Evolutionary conservation across 2,797 vertebrate genomes (phyloP).

Genomic region (Fistularia commersonii): DNA sequence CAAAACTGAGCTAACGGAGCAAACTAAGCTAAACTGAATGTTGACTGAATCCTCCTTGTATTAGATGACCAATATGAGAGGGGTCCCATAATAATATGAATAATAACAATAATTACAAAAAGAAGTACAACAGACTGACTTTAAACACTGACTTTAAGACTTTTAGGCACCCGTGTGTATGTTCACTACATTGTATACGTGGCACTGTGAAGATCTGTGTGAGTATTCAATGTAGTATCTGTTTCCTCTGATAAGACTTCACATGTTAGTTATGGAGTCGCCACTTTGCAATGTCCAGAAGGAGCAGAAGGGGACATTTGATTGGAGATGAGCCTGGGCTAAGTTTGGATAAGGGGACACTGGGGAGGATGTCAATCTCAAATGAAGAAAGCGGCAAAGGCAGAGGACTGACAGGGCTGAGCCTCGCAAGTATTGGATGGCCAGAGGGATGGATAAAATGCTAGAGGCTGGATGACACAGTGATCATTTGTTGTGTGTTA

Average conservation of each 20-base stretch:
- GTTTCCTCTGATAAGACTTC: constrained; percentile 44
- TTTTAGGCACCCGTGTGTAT: no score
- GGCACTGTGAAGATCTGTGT: constrained; percentile 7
- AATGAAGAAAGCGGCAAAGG: constrained; percentile 21
- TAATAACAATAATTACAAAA: no score
- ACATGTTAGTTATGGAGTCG: constrained; percentile 49
- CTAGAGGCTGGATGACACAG: constrained; percentile 8
- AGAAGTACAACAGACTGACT: no score
- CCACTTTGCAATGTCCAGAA: constrained; percentile 31
- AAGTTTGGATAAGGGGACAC: constrained; percentile 52
- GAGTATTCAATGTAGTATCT: constrained; percentile 37
- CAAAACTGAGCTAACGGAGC: no score
- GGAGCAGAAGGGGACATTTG: constrained; percentile 38
- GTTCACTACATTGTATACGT: neutral
- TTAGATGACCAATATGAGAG: no score
- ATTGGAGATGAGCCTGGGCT: constrained; percentile 49
- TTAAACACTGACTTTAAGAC: no score
- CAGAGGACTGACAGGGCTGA: constrained; percentile 9
- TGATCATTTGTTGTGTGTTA: constrained; percentile 25
- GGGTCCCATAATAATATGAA: no score
- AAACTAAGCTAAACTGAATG: no score
- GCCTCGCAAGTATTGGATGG: neutral
- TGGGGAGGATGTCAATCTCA: constrained; percentile 26
- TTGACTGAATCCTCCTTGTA: no score
- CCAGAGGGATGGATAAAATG: constrained; percentile 1